A percentile compares a stretch with the other conserved stretches of the same genome.
phyloP scores from a whole-genome alignment of 2,113 vertebrate species.

The Entomyzon cyanotis region DNA sequence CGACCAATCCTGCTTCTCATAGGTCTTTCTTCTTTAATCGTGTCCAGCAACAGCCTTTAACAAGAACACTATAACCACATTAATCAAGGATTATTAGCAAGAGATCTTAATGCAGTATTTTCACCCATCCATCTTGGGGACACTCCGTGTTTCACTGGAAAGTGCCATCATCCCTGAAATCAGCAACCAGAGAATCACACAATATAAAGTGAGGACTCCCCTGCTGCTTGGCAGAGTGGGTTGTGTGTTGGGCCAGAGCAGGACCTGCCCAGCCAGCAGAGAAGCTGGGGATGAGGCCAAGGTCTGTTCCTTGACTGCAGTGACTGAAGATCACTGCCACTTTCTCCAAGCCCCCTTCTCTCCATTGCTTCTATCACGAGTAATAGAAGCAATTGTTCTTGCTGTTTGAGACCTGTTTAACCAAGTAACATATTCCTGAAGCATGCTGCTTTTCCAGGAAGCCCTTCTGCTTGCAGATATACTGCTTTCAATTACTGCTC shows the following conservation, averaged over 20 bases:
- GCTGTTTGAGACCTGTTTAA: not conserved
- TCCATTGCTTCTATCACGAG: not conserved
- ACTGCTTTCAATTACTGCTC: not conserved
- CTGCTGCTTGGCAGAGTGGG: not conserved
- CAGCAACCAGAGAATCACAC: rapidly evolving
- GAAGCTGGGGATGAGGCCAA: not conserved
- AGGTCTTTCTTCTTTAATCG: not conserved
- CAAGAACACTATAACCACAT: not conserved
- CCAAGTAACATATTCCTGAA: not conserved
- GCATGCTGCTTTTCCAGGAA: not conserved
- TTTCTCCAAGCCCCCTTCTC: not conserved
- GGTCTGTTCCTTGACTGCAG: not conserved
- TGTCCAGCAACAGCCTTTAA: conserved; percentile 24
- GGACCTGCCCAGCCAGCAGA: not conserved
- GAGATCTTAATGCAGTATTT: not conserved
- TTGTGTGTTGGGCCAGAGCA: rapidly evolving
- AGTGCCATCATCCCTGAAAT: not conserved
- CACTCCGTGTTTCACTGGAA: rapidly evolving
- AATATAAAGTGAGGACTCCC: not conserved
- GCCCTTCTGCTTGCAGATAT: not conserved
- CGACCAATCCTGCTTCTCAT: not conserved
- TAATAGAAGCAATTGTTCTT: not conserved
- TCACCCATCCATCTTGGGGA: not conserved
- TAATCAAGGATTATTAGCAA: conserved; percentile 23
- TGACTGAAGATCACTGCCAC: not conserved